phyloP scores from a whole-genome alignment of 37 sponge, comb jelly and placozoan species.

The Axinella damicornis region DNA sequence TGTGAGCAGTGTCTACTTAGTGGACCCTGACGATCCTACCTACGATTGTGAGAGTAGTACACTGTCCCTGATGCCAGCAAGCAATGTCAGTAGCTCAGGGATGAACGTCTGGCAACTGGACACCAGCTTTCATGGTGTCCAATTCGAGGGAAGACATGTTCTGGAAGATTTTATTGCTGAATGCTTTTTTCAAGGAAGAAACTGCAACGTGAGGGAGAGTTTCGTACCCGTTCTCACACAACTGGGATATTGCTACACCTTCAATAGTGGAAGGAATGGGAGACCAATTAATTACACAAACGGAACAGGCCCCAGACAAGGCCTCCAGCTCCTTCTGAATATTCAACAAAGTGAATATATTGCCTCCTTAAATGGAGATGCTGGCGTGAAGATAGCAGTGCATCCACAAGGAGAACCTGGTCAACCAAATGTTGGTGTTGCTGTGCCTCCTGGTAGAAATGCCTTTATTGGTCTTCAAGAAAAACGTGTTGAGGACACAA shows the following conservation, averaged over 20 bases:
- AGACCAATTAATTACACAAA: neutral
- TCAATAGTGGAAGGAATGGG: slow-evolving; percentile 15
- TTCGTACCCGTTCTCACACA: neutral
- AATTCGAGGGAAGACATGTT: neutral
- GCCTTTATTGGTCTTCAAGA: slow-evolving; percentile 13
- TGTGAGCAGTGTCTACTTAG: neutral
- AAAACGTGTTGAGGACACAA: neutral
- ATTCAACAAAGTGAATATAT: slow-evolving; percentile 28
- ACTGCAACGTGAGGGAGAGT: neutral
- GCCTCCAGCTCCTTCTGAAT: slow-evolving; percentile 24
- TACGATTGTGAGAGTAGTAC: no score
- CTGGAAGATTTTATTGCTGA: slow-evolving; percentile 1
- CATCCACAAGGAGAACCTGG: slow-evolving; percentile 16
- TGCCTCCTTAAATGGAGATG: slow-evolving; percentile 8
- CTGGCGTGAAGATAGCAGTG: slow-evolving; percentile 13
- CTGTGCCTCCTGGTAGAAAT: neutral
- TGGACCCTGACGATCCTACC: no score
- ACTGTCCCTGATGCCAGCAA: no score
- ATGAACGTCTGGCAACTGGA: no score
- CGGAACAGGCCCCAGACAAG: slow-evolving; percentile 16
- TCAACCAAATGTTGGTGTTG: slow-evolving; percentile 7
- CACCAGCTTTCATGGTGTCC: no score
- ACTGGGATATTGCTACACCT: slow-evolving; percentile 37
- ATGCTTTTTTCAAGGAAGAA: slow-evolving; percentile 7
- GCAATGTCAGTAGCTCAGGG: no score